phyloP scores from a whole-genome alignment of 2,113 vertebrate species.

The Pachypanchax playfairii region DNA sequence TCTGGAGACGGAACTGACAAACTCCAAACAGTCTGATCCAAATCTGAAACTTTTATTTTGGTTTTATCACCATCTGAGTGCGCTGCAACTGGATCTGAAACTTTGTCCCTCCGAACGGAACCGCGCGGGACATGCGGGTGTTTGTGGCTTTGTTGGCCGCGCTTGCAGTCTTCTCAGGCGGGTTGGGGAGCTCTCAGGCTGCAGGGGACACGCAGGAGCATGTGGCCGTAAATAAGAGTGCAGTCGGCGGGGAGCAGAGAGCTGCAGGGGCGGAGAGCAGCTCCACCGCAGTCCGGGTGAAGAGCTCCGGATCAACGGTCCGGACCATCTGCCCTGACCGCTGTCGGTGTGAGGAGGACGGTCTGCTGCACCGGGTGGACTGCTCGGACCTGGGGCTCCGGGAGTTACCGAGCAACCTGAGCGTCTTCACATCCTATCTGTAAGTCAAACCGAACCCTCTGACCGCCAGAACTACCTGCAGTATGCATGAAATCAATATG shows the following conservation, averaged over 20 bases:
- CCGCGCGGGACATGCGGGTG: slow-evolving; percentile 41
- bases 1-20: slow-evolving; percentile 30
- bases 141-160: slow-evolving; percentile 35
- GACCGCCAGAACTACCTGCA: slow-evolving; percentile 5
- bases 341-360: slow-evolving; percentile 65
- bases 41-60: background rate
- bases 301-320: slow-evolving; percentile 22
- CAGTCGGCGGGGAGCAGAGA: too few relatives aligned
- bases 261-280: too few relatives aligned
- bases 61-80: background rate
- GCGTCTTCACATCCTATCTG: slow-evolving; percentile 68
- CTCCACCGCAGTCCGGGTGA: too few relatives aligned
- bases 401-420: slow-evolving; percentile 55
- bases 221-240: too few relatives aligned
- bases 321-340: slow-evolving; percentile 45
- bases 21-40: background rate
- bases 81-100: background rate
- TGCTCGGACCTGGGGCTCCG: slow-evolving; percentile 67
- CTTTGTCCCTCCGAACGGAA: background rate
- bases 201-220: background rate
- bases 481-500: background rate
- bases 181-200: slow-evolving; percentile 6
- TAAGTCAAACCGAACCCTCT: slow-evolving; percentile 29
- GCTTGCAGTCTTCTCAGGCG: slow-evolving; percentile 22
- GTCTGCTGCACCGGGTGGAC: slow-evolving; percentile 61